Percentiles rank a stretch among this genome's conserved stretches.
Evolutionary conservation across 2,888 invertebrate genomes (phyloP).

Genomic region (Zootermopsis nevadensis): DNA sequence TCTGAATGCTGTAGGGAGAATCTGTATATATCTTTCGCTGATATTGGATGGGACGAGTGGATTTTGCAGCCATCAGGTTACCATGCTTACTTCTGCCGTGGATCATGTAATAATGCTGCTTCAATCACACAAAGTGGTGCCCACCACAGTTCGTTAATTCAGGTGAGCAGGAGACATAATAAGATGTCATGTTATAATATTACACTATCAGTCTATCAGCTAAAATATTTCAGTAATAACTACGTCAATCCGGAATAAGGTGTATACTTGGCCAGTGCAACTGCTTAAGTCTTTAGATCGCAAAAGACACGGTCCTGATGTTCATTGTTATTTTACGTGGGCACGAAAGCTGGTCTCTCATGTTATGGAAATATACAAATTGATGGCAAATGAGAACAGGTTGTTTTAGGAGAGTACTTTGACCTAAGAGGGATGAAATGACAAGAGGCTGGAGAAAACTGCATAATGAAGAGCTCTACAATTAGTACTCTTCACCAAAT

Average conservation of each 20-base stretch:
- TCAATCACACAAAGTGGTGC: slow-evolving; percentile 74
- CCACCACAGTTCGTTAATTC: slow-evolving; percentile 79
- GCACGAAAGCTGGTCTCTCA: too few species aligned
- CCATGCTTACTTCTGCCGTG: slow-evolving; percentile 89
- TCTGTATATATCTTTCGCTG: slow-evolving; percentile 83
- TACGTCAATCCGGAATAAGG: neutral
- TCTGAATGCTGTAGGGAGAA: slow-evolving; percentile 87
- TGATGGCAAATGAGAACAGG: too few species aligned
- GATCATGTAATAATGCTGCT: slow-evolving; percentile 79
- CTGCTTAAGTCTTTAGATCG: too few species aligned
- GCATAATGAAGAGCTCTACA: too few species aligned
- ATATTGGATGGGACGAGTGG: slow-evolving; percentile 91
- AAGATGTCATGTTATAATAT: neutral
- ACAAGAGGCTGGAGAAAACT: too few species aligned
- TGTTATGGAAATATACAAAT: too few species aligned
- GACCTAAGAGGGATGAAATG: too few species aligned
- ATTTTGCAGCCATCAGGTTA: slow-evolving; percentile 85
- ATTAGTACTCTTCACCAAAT: too few species aligned
- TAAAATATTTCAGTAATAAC: neutral
- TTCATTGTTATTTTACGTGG: too few species aligned
- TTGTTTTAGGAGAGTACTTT: too few species aligned
- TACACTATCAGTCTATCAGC: neutral
- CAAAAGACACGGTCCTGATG: too few species aligned
- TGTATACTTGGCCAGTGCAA: neutral
- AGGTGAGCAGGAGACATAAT: slow-evolving; percentile 67